phyloP scores from a whole-genome alignment of 2,797 vertebrate genomes.

The Rhynchonycteris naso region DNA sequence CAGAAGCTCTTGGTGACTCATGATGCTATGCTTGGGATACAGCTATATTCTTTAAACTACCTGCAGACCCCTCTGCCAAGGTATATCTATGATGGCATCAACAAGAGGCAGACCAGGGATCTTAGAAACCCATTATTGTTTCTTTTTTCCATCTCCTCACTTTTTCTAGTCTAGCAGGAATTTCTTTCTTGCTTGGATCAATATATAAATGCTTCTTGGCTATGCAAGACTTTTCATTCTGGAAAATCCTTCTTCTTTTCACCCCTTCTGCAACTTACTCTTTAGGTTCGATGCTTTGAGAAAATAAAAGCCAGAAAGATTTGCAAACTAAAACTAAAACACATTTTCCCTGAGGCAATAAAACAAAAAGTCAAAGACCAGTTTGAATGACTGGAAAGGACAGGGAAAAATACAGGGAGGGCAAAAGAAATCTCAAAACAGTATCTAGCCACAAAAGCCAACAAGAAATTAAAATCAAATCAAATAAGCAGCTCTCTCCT shows the following conservation, averaged over 20 bases:
- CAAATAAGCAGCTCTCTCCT: background rate
- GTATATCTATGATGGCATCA: background rate
- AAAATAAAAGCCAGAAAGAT: constrained; percentile 62
- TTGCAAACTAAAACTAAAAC: constrained; percentile 31
- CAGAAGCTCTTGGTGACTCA: background rate
- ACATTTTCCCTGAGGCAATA: background rate
- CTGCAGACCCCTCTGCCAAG: background rate
- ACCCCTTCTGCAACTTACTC: constrained; percentile 8
- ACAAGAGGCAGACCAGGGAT: background rate
- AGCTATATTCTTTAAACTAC: background rate
- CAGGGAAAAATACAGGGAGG: background rate
- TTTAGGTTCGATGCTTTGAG: background rate
- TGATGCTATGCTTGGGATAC: background rate
- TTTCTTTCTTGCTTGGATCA: background rate
- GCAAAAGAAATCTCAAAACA: background rate
- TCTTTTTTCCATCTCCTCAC: background rate
- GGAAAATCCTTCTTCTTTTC: constrained; percentile 13
- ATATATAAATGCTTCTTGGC: background rate
- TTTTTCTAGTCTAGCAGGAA: background rate
- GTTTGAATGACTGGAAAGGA: background rate
- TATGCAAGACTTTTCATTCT: background rate
- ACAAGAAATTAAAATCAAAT: background rate
- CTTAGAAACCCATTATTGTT: background rate
- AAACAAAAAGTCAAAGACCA: background rate
- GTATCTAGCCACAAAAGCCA: background rate